Base-by-base conservation (phyloP, 2,888 invertebrate genomes). In the Serrognathus titanus region DNA sequence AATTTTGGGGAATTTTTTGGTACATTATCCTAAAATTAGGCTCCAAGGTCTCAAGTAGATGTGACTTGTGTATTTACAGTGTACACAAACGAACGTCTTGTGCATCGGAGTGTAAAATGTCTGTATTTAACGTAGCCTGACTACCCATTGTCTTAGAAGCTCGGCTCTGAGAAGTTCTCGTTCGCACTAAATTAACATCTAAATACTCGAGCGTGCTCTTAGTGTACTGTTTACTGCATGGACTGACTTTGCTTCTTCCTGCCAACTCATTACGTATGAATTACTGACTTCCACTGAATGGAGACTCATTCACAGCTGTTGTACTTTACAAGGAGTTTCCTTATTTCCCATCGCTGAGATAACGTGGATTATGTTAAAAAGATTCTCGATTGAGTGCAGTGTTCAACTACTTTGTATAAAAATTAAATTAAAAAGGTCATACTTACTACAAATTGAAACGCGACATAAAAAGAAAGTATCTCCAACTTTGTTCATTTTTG, bases 91-190 rank as follows among this genome's bases (percentile, higher is more conserved):
- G 52, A 45, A 51, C 57, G 60, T 58, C 58, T 55, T 61, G 75
- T 71, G 73, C 73, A 74, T 69, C 73, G 63, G 73, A 69, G 75
- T 76, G 76, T 76, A 76, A 77, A 77, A 77, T 77, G 75, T 75
- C 73, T 72, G 76, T 75, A 75, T 77, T 77, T 77, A 77, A 75
- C 73, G 72, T 71, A 70, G 72, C 74, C 70, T 69, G 73, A 75
- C 71, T 73, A 66, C 65, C 73, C 69, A 75, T 75, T 75, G 75
- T 75, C 73, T 75, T 65, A 58, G 60, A 63, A 66, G 65, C 43
- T 41, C 54, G 58, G 70, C 71, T 73, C 71, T 73, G 74, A 70
- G 75, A 75, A 75, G 69, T 74, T 72, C 72, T 71, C 69, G 62
- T 70, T 70, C 59, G 70, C 72, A 71, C 70, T 71, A 71, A 75